A percentile compares a stretch with the other conserved stretches of the same genome.
Evolutionary conservation across 2,888 invertebrate species (phyloP).

Genomic region (Microctonus aethiopoides): DNA sequence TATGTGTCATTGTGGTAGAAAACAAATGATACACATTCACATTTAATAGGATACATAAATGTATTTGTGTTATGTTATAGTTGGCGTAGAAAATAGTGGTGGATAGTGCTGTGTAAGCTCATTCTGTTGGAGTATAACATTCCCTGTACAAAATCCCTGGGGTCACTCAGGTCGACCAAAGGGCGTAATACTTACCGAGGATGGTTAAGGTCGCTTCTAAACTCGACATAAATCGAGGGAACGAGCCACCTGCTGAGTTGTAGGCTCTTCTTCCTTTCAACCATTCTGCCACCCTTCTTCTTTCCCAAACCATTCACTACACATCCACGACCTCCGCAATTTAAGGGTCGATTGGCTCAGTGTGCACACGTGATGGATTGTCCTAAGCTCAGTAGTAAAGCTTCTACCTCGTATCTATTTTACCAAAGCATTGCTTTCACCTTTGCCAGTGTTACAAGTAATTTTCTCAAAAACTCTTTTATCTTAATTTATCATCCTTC

Average conservation of each 20-base stretch:
- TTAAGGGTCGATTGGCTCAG: slow-evolving; percentile 10
- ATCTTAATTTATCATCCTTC: too few species aligned
- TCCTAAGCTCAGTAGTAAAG: neutral
- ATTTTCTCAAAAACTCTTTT: too few species aligned
- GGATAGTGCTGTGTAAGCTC: neutral
- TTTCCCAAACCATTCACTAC: neutral
- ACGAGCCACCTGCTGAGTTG: slow-evolving; percentile 59
- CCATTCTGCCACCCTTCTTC: neutral
- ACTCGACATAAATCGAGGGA: slow-evolving; percentile 49
- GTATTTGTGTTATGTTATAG: neutral
- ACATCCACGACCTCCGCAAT: neutral
- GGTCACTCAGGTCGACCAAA: slow-evolving; percentile 26
- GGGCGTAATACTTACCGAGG: slow-evolving; percentile 31
- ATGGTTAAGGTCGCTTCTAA: slow-evolving; percentile 42
- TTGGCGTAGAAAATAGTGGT: neutral
- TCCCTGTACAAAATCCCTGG: slow-evolving; percentile 21
- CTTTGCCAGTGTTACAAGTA: neutral
- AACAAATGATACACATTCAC: slow-evolving; percentile 12
- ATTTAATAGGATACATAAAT: slow-evolving; percentile 23
- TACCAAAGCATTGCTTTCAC: neutral
- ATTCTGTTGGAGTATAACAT: slow-evolving; percentile 12
- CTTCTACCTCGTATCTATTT: neutral
- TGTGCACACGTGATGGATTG: neutral
- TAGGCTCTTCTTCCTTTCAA: slow-evolving; percentile 20
- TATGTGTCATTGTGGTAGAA: slow-evolving; percentile 20